Conservation (phyloP, 2,113 vertebrate species). For the Myrmecobius fasciatus region DNA sequence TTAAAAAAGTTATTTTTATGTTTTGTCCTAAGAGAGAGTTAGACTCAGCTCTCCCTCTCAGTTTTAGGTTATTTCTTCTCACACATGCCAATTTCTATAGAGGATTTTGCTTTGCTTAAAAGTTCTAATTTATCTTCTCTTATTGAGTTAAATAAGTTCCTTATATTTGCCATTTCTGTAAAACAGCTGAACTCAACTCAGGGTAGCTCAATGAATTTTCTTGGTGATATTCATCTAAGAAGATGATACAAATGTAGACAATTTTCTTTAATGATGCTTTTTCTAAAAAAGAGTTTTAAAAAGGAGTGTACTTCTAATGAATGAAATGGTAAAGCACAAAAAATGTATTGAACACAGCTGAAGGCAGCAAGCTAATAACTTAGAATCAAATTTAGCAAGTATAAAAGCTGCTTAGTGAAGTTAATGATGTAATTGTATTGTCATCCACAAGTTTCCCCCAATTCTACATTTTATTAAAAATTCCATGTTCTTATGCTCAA, state of each 20-base stretch:
- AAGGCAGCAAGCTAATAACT: conserved; percentile 53
- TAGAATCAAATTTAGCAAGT: conserved; percentile 66
- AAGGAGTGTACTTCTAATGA: conserved; percentile 57
- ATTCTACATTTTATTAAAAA: conserved; percentile 63
- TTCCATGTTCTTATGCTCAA: conserved; percentile 49
- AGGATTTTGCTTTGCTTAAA: background rate
- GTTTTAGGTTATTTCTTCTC: background rate
- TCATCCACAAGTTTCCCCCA: conserved; percentile 54
- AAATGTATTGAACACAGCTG: conserved; percentile 25
- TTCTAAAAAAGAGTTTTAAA: conserved; percentile 55
- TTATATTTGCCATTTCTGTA: background rate
- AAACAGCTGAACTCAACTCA: background rate
- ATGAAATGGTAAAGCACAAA: conserved; percentile 55
- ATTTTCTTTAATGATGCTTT: conserved; percentile 20
- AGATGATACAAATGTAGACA: background rate
- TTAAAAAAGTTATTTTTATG: background rate
- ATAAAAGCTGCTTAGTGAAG: conserved; percentile 58
- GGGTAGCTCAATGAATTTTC: background rate
- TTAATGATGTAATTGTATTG: conserved; percentile 70
- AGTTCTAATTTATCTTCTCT: background rate
- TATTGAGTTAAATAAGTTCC: background rate
- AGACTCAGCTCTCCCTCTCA: background rate
- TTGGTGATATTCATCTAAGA: background rate
- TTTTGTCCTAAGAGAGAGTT: background rate
- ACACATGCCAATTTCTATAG: background rate